Base-by-base conservation (phyloP, 2,888 invertebrate species). In the Cephus runcator region DNA sequence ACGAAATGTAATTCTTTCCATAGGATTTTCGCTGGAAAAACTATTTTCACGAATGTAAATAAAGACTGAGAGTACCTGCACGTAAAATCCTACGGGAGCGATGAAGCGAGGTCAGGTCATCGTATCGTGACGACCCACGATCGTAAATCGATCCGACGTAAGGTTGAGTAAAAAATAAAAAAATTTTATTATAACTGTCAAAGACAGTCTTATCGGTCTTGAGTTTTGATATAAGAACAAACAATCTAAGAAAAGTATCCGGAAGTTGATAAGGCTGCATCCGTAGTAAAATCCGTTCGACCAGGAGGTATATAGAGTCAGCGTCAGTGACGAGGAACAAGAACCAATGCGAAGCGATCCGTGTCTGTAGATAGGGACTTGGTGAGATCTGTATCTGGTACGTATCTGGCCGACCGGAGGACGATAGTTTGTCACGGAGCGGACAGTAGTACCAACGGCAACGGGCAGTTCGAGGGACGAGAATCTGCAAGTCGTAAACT, bases 401-500 rank as follows among this genome's bases (percentile, higher is more conserved):
- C 34, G 71, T 34, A 34, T 33, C 31, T 71, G 34, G 71, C 34
- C 31, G 15, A 71, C 31, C 30, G 15, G 4, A 34, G 71, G 71
- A 71, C 15, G 71, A 71, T 71, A 71, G 71, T 71, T 71, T 71
- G 30, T 71, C 71, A 71, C 30, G 71, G 6, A 34, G 71, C 9
- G 71, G 71, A 71, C 71, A 71, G 31, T 71, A 71, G 56, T 56
- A 56, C 23, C 56, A 56, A 56, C 56, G 56, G 31, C 71, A 33
- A 71, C 71, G 71, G 71, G 71, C 30, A 23, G 71, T 71, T 15
- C 71, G 71, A 71, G 11, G 31, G 71, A 71, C 71, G 15, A 34
- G 71, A 31, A 77, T 79, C 73, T 78, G 78, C 80, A 78, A 79
- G 80, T 82, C 79, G 76, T 82, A 82, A 81, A 81, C 77, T 75